Evolutionary conservation across 2,113 vertebrate species (phyloP).

Genomic region (Oreotragus oreotragus): DNA sequence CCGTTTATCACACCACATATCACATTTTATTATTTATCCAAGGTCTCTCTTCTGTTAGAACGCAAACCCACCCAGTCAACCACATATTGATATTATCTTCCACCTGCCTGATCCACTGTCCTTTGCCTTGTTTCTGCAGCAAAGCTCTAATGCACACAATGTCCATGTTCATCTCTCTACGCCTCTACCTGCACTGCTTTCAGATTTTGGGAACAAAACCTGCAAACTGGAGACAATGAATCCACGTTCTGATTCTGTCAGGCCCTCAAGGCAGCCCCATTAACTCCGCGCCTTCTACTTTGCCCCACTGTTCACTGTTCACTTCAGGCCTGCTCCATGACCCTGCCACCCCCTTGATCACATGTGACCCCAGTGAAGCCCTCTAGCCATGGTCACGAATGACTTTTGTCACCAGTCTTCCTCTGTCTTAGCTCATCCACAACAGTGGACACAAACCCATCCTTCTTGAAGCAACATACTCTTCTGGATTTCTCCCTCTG

Average conservation of each 20-base stretch:
- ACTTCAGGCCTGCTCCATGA: background rate
- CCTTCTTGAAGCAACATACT: background rate
- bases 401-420: background rate
- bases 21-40: background rate
- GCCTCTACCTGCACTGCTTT: background rate
- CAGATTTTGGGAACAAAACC: background rate
- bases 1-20: background rate
- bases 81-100: background rate
- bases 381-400: background rate
- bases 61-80: background rate
- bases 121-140: background rate
- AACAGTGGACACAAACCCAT: background rate
- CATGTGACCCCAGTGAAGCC: background rate
- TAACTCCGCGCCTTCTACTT: background rate
- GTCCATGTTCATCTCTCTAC: fast-evolving
- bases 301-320: background rate
- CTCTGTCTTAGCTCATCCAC: background rate
- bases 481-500: background rate
- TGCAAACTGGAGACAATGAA: fast-evolving
- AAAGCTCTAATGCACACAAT: background rate
- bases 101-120: background rate
- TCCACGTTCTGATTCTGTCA: background rate
- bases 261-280: background rate
- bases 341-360: background rate
- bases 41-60: background rate